phyloP scores from a whole-genome alignment of 2,113 vertebrate genomes.

The Dascyllus trimaculatus region DNA sequence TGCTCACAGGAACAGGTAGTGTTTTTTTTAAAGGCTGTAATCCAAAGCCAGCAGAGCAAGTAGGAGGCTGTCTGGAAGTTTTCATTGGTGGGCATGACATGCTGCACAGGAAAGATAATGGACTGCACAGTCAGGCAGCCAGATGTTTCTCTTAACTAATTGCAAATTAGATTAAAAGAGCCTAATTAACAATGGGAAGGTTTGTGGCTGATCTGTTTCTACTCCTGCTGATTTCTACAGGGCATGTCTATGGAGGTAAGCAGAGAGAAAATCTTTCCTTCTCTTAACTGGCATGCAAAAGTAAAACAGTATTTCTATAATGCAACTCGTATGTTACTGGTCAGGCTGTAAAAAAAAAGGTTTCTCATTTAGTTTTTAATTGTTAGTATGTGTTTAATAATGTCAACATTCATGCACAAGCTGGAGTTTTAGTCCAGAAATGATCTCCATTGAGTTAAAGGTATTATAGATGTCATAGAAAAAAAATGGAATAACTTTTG shows the following conservation, averaged over 20 bases:
- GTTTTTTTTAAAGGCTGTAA: conserved; percentile 30
- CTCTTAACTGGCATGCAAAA: neutral
- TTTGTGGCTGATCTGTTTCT: conserved; percentile 64
- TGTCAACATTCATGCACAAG: neutral
- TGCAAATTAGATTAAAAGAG: conserved; percentile 16
- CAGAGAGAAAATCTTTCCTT: neutral
- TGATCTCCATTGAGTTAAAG: neutral
- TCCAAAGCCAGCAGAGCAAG: conserved; percentile 44
- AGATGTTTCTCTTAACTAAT: conserved; percentile 57
- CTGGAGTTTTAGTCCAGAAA: neutral
- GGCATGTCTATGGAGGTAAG: conserved; percentile 78
- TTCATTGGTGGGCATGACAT: conserved; percentile 32
- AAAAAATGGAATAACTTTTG: neutral
- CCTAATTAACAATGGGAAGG: conserved; percentile 61
- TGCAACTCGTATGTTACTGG: neutral
- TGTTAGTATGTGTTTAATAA: neutral
- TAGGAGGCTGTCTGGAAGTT: conserved; percentile 8
- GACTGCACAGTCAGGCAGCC: conserved; percentile 20
- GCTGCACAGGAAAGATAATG: conserved; percentile 29
- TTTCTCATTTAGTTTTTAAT: neutral
- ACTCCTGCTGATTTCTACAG: conserved; percentile 63
- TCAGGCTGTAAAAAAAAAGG: neutral
- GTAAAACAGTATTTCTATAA: neutral
- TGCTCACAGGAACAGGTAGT: conserved; percentile 63
- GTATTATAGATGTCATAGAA: too few relatives aligned